Conservation (phyloP, 2,113 vertebrate species). For the Micronycteris hirsuta region DNA sequence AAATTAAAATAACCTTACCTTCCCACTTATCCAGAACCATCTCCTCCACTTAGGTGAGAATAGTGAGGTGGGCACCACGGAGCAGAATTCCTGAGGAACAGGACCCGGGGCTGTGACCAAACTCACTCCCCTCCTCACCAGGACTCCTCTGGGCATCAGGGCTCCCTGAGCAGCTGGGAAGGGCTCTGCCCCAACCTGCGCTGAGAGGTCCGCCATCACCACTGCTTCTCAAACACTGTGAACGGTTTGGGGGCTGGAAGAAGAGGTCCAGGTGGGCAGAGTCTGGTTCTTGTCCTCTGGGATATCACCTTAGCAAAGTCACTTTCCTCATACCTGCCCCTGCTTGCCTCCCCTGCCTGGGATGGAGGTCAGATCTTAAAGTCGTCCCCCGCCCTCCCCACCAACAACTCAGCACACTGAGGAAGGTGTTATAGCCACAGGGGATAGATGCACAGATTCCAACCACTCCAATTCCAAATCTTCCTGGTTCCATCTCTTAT, state of each 20-base stretch:
- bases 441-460: no score
- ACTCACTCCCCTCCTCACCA: background rate
- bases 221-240: background rate
- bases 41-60: background rate
- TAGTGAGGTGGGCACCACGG: accelerated
- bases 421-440: background rate
- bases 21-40: conserved; percentile 68
- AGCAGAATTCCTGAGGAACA: background rate
- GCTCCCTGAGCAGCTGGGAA: background rate
- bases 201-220: background rate
- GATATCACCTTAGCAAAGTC: background rate
- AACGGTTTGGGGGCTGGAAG: background rate
- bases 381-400: accelerated
- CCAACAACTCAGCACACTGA: accelerated
- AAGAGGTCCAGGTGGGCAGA: background rate
- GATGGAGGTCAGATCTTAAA: background rate
- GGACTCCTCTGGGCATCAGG: background rate
- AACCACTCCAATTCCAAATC: background rate
- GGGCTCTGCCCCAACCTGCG: accelerated
- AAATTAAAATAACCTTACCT: conserved; percentile 78
- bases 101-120: background rate
- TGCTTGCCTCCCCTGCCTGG: background rate
- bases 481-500: background rate
- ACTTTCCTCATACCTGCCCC: background rate
- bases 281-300: background rate